phyloP scores from a whole-genome alignment of 2,797 vertebrate species.

The Notamacropus eugenii region DNA sequence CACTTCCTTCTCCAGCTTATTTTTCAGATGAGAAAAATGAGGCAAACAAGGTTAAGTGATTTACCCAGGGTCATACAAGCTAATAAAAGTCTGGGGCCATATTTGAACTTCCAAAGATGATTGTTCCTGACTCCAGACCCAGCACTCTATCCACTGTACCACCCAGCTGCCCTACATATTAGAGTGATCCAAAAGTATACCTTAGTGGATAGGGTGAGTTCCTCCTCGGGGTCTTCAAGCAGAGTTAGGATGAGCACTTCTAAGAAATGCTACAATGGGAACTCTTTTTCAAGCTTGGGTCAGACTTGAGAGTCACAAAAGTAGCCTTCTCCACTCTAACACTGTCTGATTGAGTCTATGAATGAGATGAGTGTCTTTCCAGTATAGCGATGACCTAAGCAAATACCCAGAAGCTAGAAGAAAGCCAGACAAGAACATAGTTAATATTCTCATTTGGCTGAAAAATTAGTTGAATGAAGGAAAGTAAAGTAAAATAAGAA shows the following conservation, averaged over 20 bases:
- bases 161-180: neutral
- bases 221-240: neutral
- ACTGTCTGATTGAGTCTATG: neutral
- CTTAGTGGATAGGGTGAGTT: neutral
- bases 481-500: neutral
- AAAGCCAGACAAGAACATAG: neutral
- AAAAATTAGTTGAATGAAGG: neutral
- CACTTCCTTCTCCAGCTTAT: neutral
- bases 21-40: neutral
- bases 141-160: neutral
- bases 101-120: neutral
- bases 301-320: neutral
- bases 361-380: neutral
- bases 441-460: neutral
- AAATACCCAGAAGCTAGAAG: neutral
- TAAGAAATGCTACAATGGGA: neutral
- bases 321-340: neutral
- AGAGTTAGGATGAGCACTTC: neutral
- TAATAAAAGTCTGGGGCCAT: neutral
- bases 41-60: neutral
- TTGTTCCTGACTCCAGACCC: neutral
- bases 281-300: neutral
- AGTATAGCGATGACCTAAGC: neutral
- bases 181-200: neutral
- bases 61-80: neutral